Base-by-base conservation (phyloP, 2,888 invertebrate genomes). In the Andrena camellia region DNA sequence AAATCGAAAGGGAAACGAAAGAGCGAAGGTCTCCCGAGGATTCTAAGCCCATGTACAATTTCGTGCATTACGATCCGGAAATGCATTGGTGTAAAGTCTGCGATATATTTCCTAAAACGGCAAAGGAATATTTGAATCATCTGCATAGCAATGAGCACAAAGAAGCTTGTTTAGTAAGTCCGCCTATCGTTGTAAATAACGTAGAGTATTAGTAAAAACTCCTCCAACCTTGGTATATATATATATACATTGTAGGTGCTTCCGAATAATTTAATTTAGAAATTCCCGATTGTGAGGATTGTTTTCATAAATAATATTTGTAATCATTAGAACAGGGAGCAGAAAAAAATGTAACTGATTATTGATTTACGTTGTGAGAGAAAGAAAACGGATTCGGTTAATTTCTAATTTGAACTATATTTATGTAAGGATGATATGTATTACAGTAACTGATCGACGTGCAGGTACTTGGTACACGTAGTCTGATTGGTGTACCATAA, bases 51-150 rank as follows among this genome's bases (percentile, higher is more conserved):
- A 95, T 96, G 93, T 96, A 96, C 94, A 97, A 97, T 95, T 97
- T 97, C 91, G 96, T 97, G 71, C 97, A 97, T 94, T 98, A 97
- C 92, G 98, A 98, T 94, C 97, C 98, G 0, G 98, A 98, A 94
- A 96, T 97, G 95, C 98, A 98, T 93, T 98, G 98, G 98, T 98
- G 98, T 93, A 96, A 97, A 74, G 96, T 96, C 67, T 98, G 98
- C 94, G 97, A 97, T 93, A 97, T 97, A 90, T 98, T 98, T 94
- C 98, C 98, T 42, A 96, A 97, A 91, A 97, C 97, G 2, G 98
- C 98, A 69, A 97, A 97, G 93, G 97, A 97, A 93, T 97, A 97
- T 93, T 94, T 98, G 88, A 96, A 97, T 93, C 98, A 98, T 95
- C 95, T 98, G 88, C 98, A 98, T 93, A 96, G 96, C 70, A 95